Base-by-base conservation (phyloP, 2,797 vertebrate species). In the Hydrolagus colliei region DNA sequence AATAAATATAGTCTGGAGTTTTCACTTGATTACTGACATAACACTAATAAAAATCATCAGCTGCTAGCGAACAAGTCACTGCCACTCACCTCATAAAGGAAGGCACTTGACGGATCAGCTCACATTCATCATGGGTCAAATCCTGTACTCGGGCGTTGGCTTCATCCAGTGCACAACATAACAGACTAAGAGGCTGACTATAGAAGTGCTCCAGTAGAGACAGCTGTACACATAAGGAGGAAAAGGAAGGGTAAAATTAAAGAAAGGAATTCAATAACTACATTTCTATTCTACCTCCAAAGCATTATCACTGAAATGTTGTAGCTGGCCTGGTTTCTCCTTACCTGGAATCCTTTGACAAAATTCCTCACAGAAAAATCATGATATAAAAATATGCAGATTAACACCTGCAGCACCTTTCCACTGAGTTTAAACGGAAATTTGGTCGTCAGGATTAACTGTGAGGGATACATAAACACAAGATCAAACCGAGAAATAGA, bases 341-440 rank as follows among this genome's bases (percentile, higher is more conserved):
- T 93, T 91, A 99, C 98, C 96, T 99, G 96, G 87, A 98, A 89
- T 87, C 98, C 98, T 93, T 98, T 99, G 89, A 98, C 94, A 91
- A 99, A 98, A 89, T 98, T 99, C 86, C 95, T 93, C 86, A 99
- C 96, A 86, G 98, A 99, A 92, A 99, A 99, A 88, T 99, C 98
- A 73, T 99, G 97, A 89, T 96, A 99, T 79, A 99, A 93, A 92
- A 99, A 99, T 89, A 98, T 94, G 89, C 95, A 96, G 86, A 95
- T 93, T 86, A 99, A 94, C 90, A 98, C 96, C 88, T 97, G 96
- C 80, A 99, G 91, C 73, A 96, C 97, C 89, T 96, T 97, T 52
- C 90, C 93, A 86, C 91, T 97, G 88, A 97, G 92, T 89, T 99
- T 99, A 89, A 99, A 97, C 0, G 96, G 95, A 90, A 97, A 96